phyloP scores from a whole-genome alignment of 64 coral and sea anemone genomes.

The Anthopleura sola region DNA sequence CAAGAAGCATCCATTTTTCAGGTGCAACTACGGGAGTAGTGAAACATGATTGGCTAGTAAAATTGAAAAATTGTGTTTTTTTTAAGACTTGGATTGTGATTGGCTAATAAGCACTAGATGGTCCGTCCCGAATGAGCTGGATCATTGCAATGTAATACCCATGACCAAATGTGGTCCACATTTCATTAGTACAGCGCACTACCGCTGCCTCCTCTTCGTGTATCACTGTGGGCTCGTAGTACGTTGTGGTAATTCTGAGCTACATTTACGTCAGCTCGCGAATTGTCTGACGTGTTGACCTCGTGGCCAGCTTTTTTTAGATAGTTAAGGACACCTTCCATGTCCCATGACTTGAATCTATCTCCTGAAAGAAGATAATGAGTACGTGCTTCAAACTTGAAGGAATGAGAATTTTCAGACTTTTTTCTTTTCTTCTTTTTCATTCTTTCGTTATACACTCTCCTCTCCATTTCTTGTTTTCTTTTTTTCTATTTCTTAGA shows the following conservation, averaged over 20 bases:
- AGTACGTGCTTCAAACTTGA: background rate
- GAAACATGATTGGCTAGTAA: no score
- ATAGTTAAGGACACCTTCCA: background rate
- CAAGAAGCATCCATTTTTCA: no score
- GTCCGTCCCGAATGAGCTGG: no score
- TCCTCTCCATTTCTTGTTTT: background rate
- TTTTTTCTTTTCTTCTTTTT: no score
- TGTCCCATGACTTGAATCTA: background rate
- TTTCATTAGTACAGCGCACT: background rate
- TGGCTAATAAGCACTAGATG: no score
- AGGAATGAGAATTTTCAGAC: background rate
- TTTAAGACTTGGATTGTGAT: no score
- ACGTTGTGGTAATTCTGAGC: conserved; percentile 16
- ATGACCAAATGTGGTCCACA: no score
- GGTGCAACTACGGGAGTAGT: no score
- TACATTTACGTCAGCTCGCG: background rate
- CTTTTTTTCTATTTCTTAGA: background rate
- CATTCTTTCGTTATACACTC: no score
- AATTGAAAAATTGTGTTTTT: no score
- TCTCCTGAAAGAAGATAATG: background rate
- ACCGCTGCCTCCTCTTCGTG: conserved; percentile 9
- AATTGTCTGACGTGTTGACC: background rate
- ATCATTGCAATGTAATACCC: no score
- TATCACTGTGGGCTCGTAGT: conserved; percentile 26
- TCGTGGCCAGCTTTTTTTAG: background rate